Percentiles rank a stretch among this genome's conserved stretches.
Conservation (phyloP, 2,888 invertebrate genomes). For the Protophormia terraenovae region DNA sequence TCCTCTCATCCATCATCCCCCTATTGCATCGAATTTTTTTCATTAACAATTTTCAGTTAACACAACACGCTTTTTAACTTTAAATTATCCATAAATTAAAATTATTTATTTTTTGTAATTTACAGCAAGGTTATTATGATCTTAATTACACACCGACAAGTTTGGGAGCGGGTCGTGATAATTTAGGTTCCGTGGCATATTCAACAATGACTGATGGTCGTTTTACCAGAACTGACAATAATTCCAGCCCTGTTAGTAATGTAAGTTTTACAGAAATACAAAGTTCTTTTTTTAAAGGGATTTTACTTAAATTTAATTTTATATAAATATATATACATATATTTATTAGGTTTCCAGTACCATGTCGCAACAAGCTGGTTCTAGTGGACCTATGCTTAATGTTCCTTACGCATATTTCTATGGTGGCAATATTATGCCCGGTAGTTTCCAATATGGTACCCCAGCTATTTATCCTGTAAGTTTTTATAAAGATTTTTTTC, state of each 20-base stretch:
- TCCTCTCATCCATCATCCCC: constrained; percentile 46
- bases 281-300: no score
- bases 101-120: constrained; percentile 17
- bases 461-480: constrained; percentile 87
- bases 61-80: not conserved
- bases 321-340: not conserved
- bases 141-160: constrained; percentile 89
- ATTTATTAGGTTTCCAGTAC: constrained; percentile 85
- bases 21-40: constrained; percentile 41
- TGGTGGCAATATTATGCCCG: constrained; percentile 86
- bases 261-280: constrained; percentile 76
- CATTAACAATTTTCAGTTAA: constrained; percentile 8
- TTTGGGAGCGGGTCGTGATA: constrained; percentile 86
- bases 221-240: constrained; percentile 88
- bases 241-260: constrained; percentile 86
- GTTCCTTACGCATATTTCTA: constrained; percentile 85
- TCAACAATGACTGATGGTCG: constrained; percentile 87
- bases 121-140: constrained; percentile 85
- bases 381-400: constrained; percentile 81
- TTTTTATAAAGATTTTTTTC: no score
- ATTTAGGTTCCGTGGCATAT: constrained; percentile 86
- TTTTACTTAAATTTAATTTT: no score
- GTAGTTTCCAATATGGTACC: constrained; percentile 87
- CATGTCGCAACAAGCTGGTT: constrained; percentile 86
- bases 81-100: not conserved